These are phyloP conservation scores for Chrysomallon squamiferum DNA, from an alignment of 1,140 invertebrate genomes.

Conservation along the genomic window DNA sequence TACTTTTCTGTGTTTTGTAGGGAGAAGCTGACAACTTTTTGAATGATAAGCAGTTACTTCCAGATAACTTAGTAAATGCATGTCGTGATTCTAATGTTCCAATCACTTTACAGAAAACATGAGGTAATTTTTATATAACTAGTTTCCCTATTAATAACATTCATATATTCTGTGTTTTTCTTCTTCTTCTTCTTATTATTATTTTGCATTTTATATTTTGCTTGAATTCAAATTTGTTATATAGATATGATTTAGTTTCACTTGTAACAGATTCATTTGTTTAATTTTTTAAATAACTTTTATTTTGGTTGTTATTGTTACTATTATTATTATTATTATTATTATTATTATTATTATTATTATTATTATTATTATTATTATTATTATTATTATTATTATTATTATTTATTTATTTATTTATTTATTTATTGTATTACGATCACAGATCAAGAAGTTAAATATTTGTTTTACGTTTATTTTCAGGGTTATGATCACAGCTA, in stretches of 20 bases:
- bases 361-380: background rate
- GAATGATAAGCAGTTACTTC: conserved; percentile 78
- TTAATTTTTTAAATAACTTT: background rate
- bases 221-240: background rate
- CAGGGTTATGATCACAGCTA: conserved; percentile 95
- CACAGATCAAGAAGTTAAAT: background rate
- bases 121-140: conserved; percentile 61
- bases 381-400: background rate
- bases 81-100: conserved; percentile 76
- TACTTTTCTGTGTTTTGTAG: conserved; percentile 65
- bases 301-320: background rate
- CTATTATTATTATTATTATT: background rate
- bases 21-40: conserved; percentile 86
- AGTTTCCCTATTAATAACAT: background rate
- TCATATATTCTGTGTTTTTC: background rate
- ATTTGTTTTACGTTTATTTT: conserved; percentile 22
- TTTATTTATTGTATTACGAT: background rate
- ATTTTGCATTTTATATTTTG: background rate
- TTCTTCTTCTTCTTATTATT: background rate
- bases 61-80: conserved; percentile 82
- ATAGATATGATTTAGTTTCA: too few relatives aligned
- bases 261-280: too few relatives aligned
- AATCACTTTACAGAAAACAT: conserved; percentile 78
- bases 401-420: background rate
- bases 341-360: background rate